Conservation (phyloP, 64 coral and sea anemone genomes). For the Montipora cactus region DNA sequence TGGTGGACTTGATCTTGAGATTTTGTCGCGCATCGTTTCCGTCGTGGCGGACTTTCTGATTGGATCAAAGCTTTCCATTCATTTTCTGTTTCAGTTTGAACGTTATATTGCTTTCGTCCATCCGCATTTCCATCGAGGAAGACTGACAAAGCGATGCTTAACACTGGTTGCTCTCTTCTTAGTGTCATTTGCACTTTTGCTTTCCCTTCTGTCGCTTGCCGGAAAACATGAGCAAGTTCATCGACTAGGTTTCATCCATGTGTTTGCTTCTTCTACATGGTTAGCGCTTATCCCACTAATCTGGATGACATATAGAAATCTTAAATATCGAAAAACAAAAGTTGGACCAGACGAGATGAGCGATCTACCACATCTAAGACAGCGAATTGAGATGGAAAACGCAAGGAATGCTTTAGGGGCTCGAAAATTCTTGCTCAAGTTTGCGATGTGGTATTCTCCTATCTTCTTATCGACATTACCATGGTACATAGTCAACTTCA, state of each 20-base stretch:
- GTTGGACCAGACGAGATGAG: background rate
- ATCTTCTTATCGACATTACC: background rate
- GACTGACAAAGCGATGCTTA: background rate
- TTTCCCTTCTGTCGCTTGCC: background rate
- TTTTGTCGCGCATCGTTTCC: background rate
- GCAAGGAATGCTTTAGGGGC: constrained; percentile 12
- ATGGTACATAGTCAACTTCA: constrained; percentile 15
- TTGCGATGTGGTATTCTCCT: background rate
- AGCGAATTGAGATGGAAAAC: background rate
- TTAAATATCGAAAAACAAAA: constrained; percentile 2
- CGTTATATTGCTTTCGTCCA: background rate
- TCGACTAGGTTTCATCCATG: background rate
- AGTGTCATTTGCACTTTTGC: background rate
- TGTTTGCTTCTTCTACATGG: constrained; percentile 18
- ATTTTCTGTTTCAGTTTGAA: constrained; percentile 2
- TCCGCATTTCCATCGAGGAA: constrained; percentile 30
- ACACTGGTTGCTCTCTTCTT: background rate
- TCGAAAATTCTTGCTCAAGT: background rate
- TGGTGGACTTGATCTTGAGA: background rate
- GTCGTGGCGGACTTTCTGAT: background rate
- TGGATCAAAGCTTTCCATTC: background rate
- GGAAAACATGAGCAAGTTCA: background rate
- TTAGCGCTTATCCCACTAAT: background rate
- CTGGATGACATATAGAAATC: constrained; percentile 41
- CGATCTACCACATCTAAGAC: background rate